A percentile compares a stretch with the other conserved stretches of the same genome.
Evolutionary conservation across 2,113 vertebrate genomes (phyloP).

Genomic region (Chaetops frenatus): DNA sequence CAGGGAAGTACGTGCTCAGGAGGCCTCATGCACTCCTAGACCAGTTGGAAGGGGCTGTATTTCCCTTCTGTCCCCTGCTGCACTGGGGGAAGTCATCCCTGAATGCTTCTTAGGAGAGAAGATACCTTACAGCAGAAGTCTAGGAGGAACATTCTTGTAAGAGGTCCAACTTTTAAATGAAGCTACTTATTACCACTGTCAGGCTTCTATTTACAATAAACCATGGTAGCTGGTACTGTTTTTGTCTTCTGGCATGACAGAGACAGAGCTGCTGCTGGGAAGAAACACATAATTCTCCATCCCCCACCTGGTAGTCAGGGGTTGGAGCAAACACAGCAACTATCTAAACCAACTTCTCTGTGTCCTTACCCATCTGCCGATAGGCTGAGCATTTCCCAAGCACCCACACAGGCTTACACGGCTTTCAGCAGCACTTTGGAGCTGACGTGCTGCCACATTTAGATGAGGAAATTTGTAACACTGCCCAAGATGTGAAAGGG

Average conservation of each 20-base stretch:
- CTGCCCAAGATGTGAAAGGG: not conserved
- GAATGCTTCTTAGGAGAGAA: not conserved
- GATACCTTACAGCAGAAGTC: not conserved
- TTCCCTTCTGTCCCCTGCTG: not conserved
- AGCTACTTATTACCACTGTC: not conserved
- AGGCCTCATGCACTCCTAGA: not conserved
- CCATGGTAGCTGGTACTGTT: not conserved
- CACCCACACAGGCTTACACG: accelerated
- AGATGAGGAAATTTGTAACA: not conserved
- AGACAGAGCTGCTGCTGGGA: not conserved
- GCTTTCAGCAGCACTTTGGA: not conserved
- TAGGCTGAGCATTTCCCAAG: not conserved
- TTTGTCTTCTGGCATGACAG: not conserved
- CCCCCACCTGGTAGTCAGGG: not conserved
- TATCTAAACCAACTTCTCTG: not conserved
- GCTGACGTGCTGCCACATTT: not conserved
- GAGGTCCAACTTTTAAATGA: not conserved
- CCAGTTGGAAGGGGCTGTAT: not conserved
- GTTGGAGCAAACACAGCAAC: not conserved
- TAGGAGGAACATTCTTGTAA: not conserved
- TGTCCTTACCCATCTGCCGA: not conserved
- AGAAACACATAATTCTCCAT: not conserved
- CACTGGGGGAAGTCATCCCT: not conserved
- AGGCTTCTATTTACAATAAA: not conserved
- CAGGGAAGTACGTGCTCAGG: not conserved